Evolutionary conservation across 1,140 invertebrate species (phyloP).

Genomic region (Lucilia cuprina): DNA sequence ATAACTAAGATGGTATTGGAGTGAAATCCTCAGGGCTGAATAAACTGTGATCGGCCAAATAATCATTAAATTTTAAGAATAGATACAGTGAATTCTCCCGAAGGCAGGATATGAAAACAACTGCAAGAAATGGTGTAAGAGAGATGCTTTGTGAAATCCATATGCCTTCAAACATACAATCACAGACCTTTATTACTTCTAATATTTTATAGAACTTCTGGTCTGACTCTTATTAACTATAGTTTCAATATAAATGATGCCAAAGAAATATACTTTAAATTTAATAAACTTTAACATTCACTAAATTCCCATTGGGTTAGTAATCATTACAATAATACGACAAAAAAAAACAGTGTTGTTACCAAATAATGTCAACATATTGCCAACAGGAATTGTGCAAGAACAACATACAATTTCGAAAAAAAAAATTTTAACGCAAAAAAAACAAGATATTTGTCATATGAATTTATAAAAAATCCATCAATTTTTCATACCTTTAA

Average conservation of each 20-base stretch:
- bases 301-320: background rate
- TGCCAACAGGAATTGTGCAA: conserved; percentile 20
- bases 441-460: conserved; percentile 15
- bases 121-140: no score
- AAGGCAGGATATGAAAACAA: no score
- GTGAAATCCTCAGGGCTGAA: no score
- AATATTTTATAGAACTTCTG: no score
- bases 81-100: no score
- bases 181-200: no score
- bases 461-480: background rate
- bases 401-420: background rate
- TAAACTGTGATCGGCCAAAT: no score
- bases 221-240: no score
- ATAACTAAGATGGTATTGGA: no score
- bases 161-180: no score
- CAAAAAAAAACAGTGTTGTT: conserved; percentile 9
- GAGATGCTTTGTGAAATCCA: no score
- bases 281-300: background rate
- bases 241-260: background rate
- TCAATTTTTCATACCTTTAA: conserved; percentile 18
- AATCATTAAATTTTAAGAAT: no score
- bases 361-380: conserved; percentile 30
- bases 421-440: background rate
- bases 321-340: background rate
- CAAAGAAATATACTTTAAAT: background rate